Percentiles rank a stretch among this genome's conserved stretches.
phyloP scores from a whole-genome alignment of 1,140 invertebrate species.

The Choristoneura fumiferana region DNA sequence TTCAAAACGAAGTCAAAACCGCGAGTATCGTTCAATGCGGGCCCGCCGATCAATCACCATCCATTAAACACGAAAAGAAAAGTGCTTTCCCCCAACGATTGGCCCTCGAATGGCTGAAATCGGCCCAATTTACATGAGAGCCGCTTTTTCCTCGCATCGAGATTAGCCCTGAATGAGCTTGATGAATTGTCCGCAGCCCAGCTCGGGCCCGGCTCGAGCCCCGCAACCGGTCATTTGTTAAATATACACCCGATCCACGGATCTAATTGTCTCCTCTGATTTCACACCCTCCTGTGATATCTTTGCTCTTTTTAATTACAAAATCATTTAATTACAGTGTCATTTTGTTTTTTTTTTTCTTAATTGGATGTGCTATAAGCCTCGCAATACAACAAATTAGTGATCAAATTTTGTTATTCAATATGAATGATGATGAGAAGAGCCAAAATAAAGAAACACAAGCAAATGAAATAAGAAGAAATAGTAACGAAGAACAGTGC shows the following conservation, averaged over 20 bases:
- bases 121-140: slow-evolving; percentile 78
- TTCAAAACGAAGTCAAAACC: slow-evolving; percentile 72
- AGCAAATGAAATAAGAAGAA: slow-evolving; percentile 24
- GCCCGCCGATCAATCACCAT: slow-evolving; percentile 76
- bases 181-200: slow-evolving; percentile 72
- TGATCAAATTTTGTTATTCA: not conserved
- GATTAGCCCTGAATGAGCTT: slow-evolving; percentile 77
- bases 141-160: slow-evolving; percentile 76
- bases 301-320: slow-evolving; percentile 42
- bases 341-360: not conserved
- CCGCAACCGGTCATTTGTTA: slow-evolving; percentile 73
- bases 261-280: slow-evolving; percentile 78
- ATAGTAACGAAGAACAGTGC: slow-evolving; percentile 16
- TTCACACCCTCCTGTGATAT: slow-evolving; percentile 71
- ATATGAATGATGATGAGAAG: slow-evolving; percentile 27
- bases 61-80: slow-evolving; percentile 78
- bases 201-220: slow-evolving; percentile 43
- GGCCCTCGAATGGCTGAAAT: slow-evolving; percentile 59
- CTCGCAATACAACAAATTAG: not conserved
- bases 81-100: slow-evolving; percentile 72
- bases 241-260: slow-evolving; percentile 75
- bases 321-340: slow-evolving; percentile 1
- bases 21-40: slow-evolving; percentile 64
- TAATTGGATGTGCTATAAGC: not conserved
- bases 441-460: slow-evolving; percentile 26